Conservation (phyloP, 2,888 invertebrate genomes). For the Arrhopalites spinosus region DNA sequence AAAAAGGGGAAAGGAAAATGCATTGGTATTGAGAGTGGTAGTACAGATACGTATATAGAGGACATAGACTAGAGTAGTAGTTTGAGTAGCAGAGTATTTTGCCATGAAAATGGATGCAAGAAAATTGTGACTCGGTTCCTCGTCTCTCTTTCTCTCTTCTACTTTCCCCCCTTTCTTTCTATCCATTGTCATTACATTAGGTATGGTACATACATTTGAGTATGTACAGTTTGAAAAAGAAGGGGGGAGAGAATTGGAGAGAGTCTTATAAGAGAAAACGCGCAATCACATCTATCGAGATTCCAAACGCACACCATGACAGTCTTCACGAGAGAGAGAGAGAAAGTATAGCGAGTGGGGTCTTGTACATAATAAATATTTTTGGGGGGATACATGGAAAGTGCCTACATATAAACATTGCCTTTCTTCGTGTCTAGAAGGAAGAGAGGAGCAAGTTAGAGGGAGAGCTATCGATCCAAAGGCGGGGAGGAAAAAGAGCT, state of each 20-base stretch:
- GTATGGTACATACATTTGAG: not conserved
- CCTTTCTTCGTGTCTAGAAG: not conserved
- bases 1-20: not conserved
- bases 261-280: not conserved
- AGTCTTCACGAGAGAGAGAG: not conserved
- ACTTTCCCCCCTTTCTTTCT: not conserved
- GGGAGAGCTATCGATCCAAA: slow-evolving; percentile 10
- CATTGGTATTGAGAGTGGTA: too few species aligned
- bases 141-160: not conserved
- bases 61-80: not conserved
- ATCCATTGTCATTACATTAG: slow-evolving; percentile 14
- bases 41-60: too few species aligned
- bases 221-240: too few species aligned
- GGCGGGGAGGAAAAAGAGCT: not conserved
- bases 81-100: not conserved
- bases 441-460: too few species aligned
- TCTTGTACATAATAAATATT: not conserved
- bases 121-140: not conserved
- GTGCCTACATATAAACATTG: not conserved
- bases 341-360: not conserved
- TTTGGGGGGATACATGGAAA: not conserved
- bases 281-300: too few species aligned
- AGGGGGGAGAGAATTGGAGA: not conserved
- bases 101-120: not conserved
- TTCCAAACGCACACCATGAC: too few species aligned